Base-by-base conservation (phyloP, 2,888 invertebrate genomes). In the Plusia festucae region DNA sequence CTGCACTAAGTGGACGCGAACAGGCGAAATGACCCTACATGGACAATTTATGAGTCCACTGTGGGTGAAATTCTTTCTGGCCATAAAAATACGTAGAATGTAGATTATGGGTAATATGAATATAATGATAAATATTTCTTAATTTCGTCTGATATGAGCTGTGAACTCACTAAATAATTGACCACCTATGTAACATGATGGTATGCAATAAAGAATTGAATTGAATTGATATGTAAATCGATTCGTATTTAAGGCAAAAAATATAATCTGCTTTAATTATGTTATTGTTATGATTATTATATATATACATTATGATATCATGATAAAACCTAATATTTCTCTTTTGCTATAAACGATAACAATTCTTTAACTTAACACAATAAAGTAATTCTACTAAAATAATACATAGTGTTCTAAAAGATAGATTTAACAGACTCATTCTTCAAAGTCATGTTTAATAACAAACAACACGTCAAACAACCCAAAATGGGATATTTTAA, bases 401-500 rank as follows among this genome's bases (percentile, higher is more conserved):
- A 24, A 46, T n/a, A n/a, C n/a, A n/a, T 57, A 58, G 51, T 54
- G 8, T 56, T 44, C 1, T 15, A 46, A 49, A 30, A 66, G 6
- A n/a, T 16, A 46, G 11, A 46, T 59, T 66, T 46, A 74, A 81
- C 69, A 65, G 72, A 70, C 56, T 34, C 55, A 72, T 72, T 70
- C 58, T 52, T 63, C 56, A 68, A 66, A 80, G 73, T 76, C 75
- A 79, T 79, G 81, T 84, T 83, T 83, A 82, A 79, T 82, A 82
- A 80, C 82, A 85, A 86, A 86, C 78, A 85, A 79, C 82, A 73
- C 58, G 58, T 73, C 73, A 62, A 70, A 77, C 60, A 68, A 58
- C 59, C 60, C 20, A 65, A 72, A 79, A 74, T 60, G 44, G 51
- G 24, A 60, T 72, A 67, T 82, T 78, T 83, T 80, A 76, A 78